Evolutionary conservation across 2,888 invertebrate species (phyloP).

Genomic region (Hecatera dysodea): DNA sequence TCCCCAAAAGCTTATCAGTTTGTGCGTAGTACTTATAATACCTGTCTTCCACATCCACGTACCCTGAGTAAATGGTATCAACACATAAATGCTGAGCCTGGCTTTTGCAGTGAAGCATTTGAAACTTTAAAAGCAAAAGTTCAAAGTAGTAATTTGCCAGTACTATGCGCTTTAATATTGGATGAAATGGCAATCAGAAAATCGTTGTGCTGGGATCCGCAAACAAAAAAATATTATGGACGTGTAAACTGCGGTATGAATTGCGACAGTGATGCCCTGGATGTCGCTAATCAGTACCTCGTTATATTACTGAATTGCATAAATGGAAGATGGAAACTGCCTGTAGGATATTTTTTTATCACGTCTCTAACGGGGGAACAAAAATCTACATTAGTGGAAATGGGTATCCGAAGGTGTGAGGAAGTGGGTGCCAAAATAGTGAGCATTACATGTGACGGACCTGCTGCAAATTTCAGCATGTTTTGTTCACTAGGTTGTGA

Average conservation of each 20-base stretch:
- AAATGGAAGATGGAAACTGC: conserved; percentile 16
- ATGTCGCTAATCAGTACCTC: conserved; percentile 14
- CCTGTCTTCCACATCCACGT: conserved; percentile 5
- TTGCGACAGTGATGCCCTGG: conserved; percentile 5
- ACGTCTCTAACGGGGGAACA: not conserved
- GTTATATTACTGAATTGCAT: conserved; percentile 6
- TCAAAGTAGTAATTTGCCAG: not conserved
- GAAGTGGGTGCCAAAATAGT: conserved; percentile 1
- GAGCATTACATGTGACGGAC: conserved; percentile 13
- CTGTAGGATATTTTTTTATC: conserved; percentile 16
- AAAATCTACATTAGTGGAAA: not conserved
- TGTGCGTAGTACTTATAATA: conserved; percentile 9
- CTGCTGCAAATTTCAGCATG: conserved; percentile 22
- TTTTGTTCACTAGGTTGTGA: not conserved
- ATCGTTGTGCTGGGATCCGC: conserved; percentile 2
- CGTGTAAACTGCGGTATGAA: conserved; percentile 5
- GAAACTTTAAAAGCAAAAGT: conserved; percentile 14
- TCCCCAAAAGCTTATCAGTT: conserved; percentile 3
- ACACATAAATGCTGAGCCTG: conserved; percentile 18
- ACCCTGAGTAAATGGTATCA: conserved; percentile 11
- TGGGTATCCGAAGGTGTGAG: not conserved
- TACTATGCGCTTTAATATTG: conserved; percentile 16
- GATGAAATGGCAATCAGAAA: conserved; percentile 32
- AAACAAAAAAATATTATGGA: conserved; percentile 9
- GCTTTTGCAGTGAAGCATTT: conserved; percentile 22